A percentile compares a stretch with the other conserved stretches of the same genome.
phyloP scores from a whole-genome alignment of 2,888 invertebrate species.

The Dryomyza anilis region DNA sequence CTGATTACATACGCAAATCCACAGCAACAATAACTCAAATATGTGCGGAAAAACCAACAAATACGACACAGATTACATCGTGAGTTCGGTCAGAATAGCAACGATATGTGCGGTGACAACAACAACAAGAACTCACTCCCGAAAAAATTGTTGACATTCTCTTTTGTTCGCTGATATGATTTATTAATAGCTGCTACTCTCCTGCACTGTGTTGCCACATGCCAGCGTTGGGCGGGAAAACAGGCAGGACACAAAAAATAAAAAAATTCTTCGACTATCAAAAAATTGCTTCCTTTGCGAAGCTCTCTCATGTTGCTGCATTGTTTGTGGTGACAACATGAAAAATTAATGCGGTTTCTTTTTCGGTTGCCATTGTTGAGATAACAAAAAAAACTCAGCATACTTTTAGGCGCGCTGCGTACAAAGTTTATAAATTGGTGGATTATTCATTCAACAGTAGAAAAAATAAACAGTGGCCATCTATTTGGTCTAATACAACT shows the following conservation, averaged over 20 bases:
- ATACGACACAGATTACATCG: not conserved
- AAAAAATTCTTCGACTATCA: constrained; percentile 3
- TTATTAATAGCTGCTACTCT: too few relatives aligned
- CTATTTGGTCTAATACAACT: too few relatives aligned
- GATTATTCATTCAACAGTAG: too few relatives aligned
- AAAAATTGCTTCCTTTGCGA: constrained; percentile 8
- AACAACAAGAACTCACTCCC: not conserved
- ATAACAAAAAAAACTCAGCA: too few relatives aligned
- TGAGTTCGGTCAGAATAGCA: not conserved
- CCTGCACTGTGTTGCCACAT: too few relatives aligned
- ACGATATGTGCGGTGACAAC: not conserved
- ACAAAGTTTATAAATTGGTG: too few relatives aligned
- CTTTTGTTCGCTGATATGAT: not conserved
- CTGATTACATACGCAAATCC: not conserved
- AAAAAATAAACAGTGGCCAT: too few relatives aligned
- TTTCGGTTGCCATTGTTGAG: too few relatives aligned
- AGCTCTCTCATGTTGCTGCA: constrained; percentile 1
- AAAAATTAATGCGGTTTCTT: constrained; percentile 8
- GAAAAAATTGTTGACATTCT: not conserved
- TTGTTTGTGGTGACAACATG: constrained; percentile 11
- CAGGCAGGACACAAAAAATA: too few relatives aligned
- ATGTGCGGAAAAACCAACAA: not conserved
- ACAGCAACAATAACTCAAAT: not conserved
- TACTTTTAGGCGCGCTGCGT: too few relatives aligned
- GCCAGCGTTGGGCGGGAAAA: too few relatives aligned